These are phyloP conservation scores for Tipula unca DNA, from an alignment of 2,888 invertebrate genomes.

Conservation along the genomic window DNA sequence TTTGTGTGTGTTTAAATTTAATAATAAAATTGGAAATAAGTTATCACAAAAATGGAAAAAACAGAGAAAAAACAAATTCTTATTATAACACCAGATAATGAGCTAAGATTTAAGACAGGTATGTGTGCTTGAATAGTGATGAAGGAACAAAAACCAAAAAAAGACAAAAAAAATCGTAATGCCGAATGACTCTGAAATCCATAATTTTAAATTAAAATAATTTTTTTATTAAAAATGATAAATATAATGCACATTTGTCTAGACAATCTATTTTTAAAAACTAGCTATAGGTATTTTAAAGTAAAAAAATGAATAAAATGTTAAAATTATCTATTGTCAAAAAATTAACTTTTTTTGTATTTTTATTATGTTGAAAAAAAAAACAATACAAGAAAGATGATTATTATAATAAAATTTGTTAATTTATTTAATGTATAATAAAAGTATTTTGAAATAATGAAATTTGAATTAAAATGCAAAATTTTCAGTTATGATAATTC, in stretches of 20 bases:
- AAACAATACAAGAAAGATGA: not conserved
- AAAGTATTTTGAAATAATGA: not conserved
- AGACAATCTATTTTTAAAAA: not conserved
- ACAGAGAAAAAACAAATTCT: constrained; percentile 8
- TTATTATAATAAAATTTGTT: not conserved
- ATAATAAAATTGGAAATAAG: constrained; percentile 15
- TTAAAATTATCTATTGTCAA: not conserved
- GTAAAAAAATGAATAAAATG: not conserved
- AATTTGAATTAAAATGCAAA: not conserved
- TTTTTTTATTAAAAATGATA: not conserved
- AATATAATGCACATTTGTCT: not conserved
- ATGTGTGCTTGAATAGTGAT: not conserved
- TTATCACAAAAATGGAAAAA: constrained; percentile 15
- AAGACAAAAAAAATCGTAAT: not conserved
- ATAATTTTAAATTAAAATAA: not conserved
- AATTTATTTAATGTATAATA: not conserved
- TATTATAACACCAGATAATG: not conserved
- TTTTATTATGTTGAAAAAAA: not conserved
- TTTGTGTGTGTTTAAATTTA: not conserved
- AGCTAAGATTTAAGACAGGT: constrained; percentile 14
- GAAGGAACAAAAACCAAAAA: not conserved
- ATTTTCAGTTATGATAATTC: not conserved
- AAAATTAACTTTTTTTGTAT: not conserved
- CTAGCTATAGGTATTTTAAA: not conserved
- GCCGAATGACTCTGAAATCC: not conserved